A percentile compares a stretch with the other conserved stretches of the same genome.
These are phyloP conservation scores for Oscheius onirici DNA, from an alignment of 2,888 invertebrate species.

Conservation along the genomic window DNA sequence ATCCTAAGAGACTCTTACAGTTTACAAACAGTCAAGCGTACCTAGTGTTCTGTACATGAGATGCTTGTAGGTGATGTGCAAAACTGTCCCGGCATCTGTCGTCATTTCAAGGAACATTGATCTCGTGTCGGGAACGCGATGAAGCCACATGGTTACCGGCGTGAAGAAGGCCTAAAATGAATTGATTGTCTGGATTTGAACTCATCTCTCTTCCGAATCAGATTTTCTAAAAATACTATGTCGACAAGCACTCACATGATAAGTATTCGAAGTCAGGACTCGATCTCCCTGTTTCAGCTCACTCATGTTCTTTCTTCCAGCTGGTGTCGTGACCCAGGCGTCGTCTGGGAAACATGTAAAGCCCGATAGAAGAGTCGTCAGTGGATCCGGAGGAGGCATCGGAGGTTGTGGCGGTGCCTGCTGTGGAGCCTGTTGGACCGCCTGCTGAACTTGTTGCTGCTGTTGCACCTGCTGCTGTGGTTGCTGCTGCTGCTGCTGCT, in stretches of 20 bases:
- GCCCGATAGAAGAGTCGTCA: too few relatives aligned
- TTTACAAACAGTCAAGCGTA: not conserved
- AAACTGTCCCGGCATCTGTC: slow-evolving; percentile 45
- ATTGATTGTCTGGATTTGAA: too few relatives aligned
- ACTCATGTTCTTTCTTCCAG: slow-evolving; percentile 60
- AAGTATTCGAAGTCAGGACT: slow-evolving; percentile 62
- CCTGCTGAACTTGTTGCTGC: not conserved
- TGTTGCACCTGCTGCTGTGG: not conserved
- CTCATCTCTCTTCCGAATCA: not conserved
- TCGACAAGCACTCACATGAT: slow-evolving; percentile 4
- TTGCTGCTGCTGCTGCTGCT: not conserved
- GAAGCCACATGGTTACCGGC: slow-evolving; percentile 1
- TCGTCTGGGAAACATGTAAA: slow-evolving; percentile 5
- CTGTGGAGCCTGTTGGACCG: too few relatives aligned
- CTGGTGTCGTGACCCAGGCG: slow-evolving; percentile 49
- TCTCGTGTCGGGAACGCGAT: not conserved
- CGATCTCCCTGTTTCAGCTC: slow-evolving; percentile 63
- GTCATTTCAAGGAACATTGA: slow-evolving; percentile 42
- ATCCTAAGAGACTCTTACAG: too few relatives aligned
- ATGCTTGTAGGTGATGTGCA: slow-evolving; percentile 43
- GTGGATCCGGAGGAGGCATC: too few relatives aligned
- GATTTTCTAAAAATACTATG: too few relatives aligned
- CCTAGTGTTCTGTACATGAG: slow-evolving; percentile 39
- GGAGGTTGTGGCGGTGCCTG: too few relatives aligned
- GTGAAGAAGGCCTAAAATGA: not conserved